phyloP scores from a whole-genome alignment of 2,797 vertebrate species.

The Lacerta agilis region DNA sequence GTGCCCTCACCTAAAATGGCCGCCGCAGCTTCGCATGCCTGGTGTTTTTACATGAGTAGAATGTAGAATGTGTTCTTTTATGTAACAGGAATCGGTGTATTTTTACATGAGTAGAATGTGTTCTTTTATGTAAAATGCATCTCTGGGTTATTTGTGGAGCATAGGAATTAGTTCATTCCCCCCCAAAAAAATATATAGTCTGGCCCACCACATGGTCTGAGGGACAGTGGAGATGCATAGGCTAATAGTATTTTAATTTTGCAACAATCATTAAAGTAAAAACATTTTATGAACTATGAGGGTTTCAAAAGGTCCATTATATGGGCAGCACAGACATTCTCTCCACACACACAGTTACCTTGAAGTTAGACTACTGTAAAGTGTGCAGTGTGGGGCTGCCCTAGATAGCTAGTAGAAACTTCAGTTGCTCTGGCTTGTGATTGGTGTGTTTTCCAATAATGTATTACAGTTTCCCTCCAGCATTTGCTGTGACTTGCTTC shows the following conservation, averaged over 20 bases:
- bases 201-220: too few species aligned
- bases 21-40: too few species aligned
- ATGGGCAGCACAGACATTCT: neutral
- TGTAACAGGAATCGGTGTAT: too few species aligned
- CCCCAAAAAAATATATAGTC: too few species aligned
- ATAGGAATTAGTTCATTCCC: too few species aligned
- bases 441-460: neutral
- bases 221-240: too few species aligned
- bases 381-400: neutral
- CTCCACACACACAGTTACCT: neutral
- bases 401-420: neutral
- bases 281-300: neutral
- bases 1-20: too few species aligned
- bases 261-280: neutral
- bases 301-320: neutral
- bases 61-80: too few species aligned
- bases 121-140: too few species aligned
- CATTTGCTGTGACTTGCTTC: neutral
- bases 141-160: too few species aligned
- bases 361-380: neutral
- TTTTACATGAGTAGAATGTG: too few species aligned
- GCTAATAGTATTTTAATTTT: neutral
- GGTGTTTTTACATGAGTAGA: too few species aligned
- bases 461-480: neutral
- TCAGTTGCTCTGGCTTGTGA: neutral